Base-by-base conservation (phyloP, 2,888 invertebrate genomes). In the Brenthis daphne region DNA sequence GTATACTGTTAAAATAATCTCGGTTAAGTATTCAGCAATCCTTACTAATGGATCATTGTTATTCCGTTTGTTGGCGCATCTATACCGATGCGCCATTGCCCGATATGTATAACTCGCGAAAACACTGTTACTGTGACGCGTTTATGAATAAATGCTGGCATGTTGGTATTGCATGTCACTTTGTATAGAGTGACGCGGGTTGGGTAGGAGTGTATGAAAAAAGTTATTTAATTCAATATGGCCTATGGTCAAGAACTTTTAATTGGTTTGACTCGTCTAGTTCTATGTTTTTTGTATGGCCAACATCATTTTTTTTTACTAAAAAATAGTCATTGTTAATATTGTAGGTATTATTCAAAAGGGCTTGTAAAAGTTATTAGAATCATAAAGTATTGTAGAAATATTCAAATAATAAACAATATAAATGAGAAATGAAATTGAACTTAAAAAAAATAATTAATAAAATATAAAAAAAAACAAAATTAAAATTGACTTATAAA, bases 11-110 rank as follows among this genome's bases (percentile, higher is more conserved):
- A 69, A 73, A 73, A 72, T 73, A 74, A 74, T 74, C 73, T 69
- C 69, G 64, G 71, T 69, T 71, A 73, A 73, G 73, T 73, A 73
- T 73, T 73, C 73, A 69, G 63, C 73, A 65, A 71, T 73, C 71
- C 71, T 65, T 68, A 61, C 71, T 73, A 73, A 73, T 73, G 73
- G 71, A 56, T 67, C 67, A 68, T 68, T 64, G 68, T 72, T 72
- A 70, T 70, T 68, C 70, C 57, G 72, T 69, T 65, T 69, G 67
- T 71, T 50, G 55, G 47, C 29, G 29, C 29, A 65, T 57, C 50
- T 58, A 47, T 24, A 37, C 13, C 43, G 20, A 8, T 33, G 29
- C 29, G 11, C 13, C 14, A 13, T 48, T 47, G 29, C 11, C n/a
- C 43, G 57, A 47, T 50, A 50, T 50, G 58, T 3, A 29, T 60